phyloP scores from a whole-genome alignment of 2,113 vertebrate species.

The Dipodomys stephensi region DNA sequence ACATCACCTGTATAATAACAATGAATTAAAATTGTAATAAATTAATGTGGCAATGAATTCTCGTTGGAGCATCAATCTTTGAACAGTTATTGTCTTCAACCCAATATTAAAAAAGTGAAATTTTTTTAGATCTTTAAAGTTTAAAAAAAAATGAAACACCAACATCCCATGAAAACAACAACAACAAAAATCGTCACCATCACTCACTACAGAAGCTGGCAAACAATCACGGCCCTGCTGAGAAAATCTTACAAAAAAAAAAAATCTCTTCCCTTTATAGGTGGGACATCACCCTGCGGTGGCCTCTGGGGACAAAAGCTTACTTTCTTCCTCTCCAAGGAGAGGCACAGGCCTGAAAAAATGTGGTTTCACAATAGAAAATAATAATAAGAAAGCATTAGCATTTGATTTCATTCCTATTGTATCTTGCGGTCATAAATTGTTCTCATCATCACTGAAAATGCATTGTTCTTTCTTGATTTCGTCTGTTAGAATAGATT shows the following conservation, averaged over 20 bases:
- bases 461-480: background rate
- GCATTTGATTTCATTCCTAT: background rate
- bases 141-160: slow-evolving; percentile 18
- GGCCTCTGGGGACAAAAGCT: background rate
- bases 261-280: background rate
- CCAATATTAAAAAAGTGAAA: background rate
- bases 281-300: background rate
- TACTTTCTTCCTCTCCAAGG: background rate
- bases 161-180: background rate
- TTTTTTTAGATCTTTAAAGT: background rate
- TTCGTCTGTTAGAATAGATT: background rate
- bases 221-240: background rate
- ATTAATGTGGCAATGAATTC: background rate
- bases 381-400: too few relatives aligned
- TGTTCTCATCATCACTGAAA: background rate
- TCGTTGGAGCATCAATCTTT: background rate
- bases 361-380: background rate
- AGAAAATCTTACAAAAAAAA: background rate
- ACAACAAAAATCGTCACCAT: background rate
- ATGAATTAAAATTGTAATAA: background rate
- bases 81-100: background rate
- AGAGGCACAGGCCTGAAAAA: background rate
- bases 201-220: slow-evolving; percentile 5
- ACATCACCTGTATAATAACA: too few relatives aligned
- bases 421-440: background rate